Base-by-base conservation (phyloP, 2,797 vertebrate genomes). In the Gadopsis marmoratus region DNA sequence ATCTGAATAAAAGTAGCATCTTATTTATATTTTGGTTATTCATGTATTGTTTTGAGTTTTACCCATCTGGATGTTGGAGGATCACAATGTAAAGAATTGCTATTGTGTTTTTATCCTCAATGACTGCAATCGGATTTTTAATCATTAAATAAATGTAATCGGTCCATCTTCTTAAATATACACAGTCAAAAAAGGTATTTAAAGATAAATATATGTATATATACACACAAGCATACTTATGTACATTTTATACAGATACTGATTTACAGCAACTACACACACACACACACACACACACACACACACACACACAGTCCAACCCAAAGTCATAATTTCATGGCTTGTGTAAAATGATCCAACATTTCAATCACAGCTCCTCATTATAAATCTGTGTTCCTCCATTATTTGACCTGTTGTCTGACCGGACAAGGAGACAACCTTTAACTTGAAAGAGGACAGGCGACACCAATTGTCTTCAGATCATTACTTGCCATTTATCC, bases 321-420 rank as follows among this genome's bases (percentile, higher is more conserved):
- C 31, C 10, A 29, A 21, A 71, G 45, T 61, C 55, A 14, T 13
- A 59, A 47, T 59, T 65, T 78, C 41, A 67, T 9, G 6, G 26
- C 58, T 61, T 35, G 29, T 68, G 43, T 67, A 14, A 70, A 78
- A 66, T 62, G 8, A 68, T 62, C 23, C 11, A 54, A 39, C 53
- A 55, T 79, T 79, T 84, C 50, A 63, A 74, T 29, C 53, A 14
- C 23, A 50, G 45, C 61, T 64, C 61, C 70, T 65, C 53, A 56
- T 1, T 73, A 63, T 77, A 73, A 56, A 19, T 47, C 62, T 75
- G 64, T 80, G 84, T 89, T 89, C 76, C 82, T 84, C 60, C 66
- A 92, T 91, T 91, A 90, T 91, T 86, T 89, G 90, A 91, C 91
- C 88, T 82, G 86, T 87, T 58, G 82, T 82, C 66, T 89, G 92